Percentiles rank a stretch among this genome's conserved stretches.
These are phyloP conservation scores for Ypsolopha scabrella DNA, from an alignment of 2,888 invertebrate genomes.

Conservation along the genomic window DNA sequence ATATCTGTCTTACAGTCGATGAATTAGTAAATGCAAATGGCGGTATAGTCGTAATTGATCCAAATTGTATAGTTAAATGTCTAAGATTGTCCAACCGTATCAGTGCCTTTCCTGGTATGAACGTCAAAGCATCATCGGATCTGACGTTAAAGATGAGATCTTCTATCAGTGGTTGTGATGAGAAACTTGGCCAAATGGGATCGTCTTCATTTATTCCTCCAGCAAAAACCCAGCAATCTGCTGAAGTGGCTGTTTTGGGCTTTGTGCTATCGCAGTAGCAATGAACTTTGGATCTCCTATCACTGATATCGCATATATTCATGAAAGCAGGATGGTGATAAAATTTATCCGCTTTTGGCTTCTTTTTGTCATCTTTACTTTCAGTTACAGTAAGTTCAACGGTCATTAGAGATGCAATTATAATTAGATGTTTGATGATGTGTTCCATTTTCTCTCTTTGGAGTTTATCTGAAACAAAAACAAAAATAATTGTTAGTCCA, in stretches of 20 bases:
- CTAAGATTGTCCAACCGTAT: constrained; percentile 76
- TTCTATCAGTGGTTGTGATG: constrained; percentile 76
- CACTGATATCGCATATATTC: constrained; percentile 58
- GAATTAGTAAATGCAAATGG: constrained; percentile 83
- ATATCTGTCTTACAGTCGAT: constrained; percentile 76
- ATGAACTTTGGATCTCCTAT: constrained; percentile 55
- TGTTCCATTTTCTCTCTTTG: constrained; percentile 33
- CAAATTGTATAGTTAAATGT: constrained; percentile 78
- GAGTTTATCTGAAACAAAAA: constrained; percentile 4
- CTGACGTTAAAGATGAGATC: constrained; percentile 79
- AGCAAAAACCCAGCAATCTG: constrained; percentile 81
- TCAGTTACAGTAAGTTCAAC: constrained; percentile 48
- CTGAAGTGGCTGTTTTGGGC: constrained; percentile 71
- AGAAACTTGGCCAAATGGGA: constrained; percentile 79
- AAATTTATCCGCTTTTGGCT: constrained; percentile 39
- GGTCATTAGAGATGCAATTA: constrained; percentile 52
- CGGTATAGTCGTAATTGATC: constrained; percentile 77
- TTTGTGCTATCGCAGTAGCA: constrained; percentile 62
- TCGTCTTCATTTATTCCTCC: constrained; percentile 74
- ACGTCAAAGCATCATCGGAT: constrained; percentile 76
- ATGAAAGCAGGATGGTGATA: constrained; percentile 50
- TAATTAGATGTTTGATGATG: constrained; percentile 45
- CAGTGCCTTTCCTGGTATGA: constrained; percentile 78
- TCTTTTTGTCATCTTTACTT: constrained; percentile 44
- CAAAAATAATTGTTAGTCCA: neutral